Evolutionary conservation across 2,888 invertebrate genomes (phyloP).

Genomic region (Alviniconcha strummeri): DNA sequence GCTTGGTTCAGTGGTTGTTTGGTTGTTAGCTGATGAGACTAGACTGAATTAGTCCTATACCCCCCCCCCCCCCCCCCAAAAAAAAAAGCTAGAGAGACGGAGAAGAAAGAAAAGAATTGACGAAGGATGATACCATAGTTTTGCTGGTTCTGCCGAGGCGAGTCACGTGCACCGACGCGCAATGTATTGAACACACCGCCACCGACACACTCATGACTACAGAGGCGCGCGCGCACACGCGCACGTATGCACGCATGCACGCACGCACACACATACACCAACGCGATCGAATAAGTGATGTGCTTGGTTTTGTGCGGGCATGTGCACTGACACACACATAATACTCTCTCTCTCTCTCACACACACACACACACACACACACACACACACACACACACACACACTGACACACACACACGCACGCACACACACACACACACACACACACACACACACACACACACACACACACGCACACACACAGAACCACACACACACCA

Average conservation of each 20-base stretch:
- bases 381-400: neutral
- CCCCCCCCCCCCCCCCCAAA: neutral
- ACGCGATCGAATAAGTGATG: too few relatives aligned
- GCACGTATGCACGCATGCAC: neutral
- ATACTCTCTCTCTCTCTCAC: too few relatives aligned
- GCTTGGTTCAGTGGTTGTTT: too few relatives aligned
- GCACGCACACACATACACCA: neutral
- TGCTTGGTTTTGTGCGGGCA: too few relatives aligned
- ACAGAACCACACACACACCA: neutral
- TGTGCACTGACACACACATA: too few relatives aligned
- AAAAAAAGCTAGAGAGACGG: neutral
- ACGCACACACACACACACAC: neutral
- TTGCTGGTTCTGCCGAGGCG: too few relatives aligned
- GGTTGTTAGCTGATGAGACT: too few relatives aligned
- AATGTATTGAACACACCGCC: too few relatives aligned
- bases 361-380: neutral
- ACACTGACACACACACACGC: neutral
- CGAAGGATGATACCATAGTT: too few relatives aligned
- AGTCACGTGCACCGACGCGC: too few relatives aligned
- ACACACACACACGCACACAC: neutral
- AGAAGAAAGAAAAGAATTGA: neutral
- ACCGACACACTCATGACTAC: too few relatives aligned
- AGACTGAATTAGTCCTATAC: too few relatives aligned
- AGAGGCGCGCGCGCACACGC: neutral
- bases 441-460: neutral